Conservation (phyloP, 2,888 invertebrate genomes). For the Cantharis lateralis region DNA sequence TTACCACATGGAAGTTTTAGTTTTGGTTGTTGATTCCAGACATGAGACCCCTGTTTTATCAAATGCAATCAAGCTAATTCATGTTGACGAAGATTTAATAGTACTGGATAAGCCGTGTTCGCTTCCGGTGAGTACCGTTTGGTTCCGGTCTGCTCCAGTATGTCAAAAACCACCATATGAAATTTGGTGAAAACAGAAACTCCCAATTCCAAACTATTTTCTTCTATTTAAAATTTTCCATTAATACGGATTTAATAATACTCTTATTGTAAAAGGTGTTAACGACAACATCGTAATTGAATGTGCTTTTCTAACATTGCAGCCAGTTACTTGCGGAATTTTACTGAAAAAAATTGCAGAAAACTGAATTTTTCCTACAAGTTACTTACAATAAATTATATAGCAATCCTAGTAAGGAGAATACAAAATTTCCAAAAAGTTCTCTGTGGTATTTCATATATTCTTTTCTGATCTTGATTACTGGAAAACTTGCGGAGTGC, state of each 20-base stretch:
- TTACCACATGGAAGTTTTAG: slow-evolving; percentile 20
- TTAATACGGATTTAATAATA: neutral
- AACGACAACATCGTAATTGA: neutral
- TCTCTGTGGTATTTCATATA: too few species aligned
- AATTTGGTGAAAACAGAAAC: neutral
- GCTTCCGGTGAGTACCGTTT: slow-evolving; percentile 74
- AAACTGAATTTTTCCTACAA: neutral
- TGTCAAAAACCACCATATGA: slow-evolving; percentile 21
- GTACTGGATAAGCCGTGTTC: slow-evolving; percentile 91
- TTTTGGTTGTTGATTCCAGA: slow-evolving; percentile 60
- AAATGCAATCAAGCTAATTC: slow-evolving; percentile 79
- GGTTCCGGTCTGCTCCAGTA: slow-evolving; percentile 49
- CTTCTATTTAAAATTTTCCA: neutral
- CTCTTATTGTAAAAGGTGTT: neutral
- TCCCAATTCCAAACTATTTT: neutral
- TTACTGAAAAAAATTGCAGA: neutral
- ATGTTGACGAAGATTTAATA: slow-evolving; percentile 82
- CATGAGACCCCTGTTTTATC: slow-evolving; percentile 88
- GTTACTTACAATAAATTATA: too few species aligned
- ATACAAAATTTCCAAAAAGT: too few species aligned
- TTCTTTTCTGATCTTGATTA: too few species aligned
- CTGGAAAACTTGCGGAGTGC: too few species aligned
- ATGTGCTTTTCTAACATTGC: neutral
- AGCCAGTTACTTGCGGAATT: neutral
- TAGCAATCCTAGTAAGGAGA: neutral